These are phyloP conservation scores for Ichneumoninae sp. DNA, from an alignment of 2,888 invertebrate genomes.

Conservation along the genomic window DNA sequence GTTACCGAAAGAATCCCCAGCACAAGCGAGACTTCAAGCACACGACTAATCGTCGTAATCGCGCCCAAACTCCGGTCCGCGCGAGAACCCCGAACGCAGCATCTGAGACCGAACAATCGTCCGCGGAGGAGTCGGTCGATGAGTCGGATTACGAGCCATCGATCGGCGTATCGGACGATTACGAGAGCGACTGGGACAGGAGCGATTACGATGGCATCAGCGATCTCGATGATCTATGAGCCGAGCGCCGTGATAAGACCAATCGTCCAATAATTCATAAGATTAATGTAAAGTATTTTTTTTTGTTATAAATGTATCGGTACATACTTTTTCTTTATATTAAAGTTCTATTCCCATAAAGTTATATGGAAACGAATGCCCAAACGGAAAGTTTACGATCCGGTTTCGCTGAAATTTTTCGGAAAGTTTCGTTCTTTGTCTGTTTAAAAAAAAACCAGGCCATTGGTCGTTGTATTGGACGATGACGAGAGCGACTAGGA, in stretches of 20 bases:
- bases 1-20: conserved; percentile 86
- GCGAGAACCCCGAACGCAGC: conserved; percentile 47
- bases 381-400: not conserved
- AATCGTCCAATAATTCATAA: conserved; percentile 6
- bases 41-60: conserved; percentile 65
- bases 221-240: conserved; percentile 60
- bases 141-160: conserved; percentile 80
- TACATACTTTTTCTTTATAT: conserved; percentile 40
- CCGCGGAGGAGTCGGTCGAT: conserved; percentile 79
- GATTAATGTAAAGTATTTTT: conserved; percentile 14
- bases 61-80: conserved; percentile 71
- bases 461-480: conserved; percentile 69
- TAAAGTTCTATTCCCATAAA: conserved; percentile 31
- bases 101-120: conserved; percentile 68
- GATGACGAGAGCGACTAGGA: conserved; percentile 68
- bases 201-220: conserved; percentile 62
- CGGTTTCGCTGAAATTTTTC: not conserved
- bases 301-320: conserved; percentile 20
- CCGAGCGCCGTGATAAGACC: not conserved
- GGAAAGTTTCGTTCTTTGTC: too few species aligned
- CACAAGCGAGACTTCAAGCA: conserved; percentile 86
- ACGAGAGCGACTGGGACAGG: conserved; percentile 65
- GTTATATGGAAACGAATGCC: not conserved
- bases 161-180: conserved; percentile 70
- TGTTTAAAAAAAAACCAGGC: conserved; percentile 60